Percentiles rank a stretch among this genome's conserved stretches.
Conservation (phyloP, 2,797 vertebrate species). For the Pagetopsis macropterus region DNA sequence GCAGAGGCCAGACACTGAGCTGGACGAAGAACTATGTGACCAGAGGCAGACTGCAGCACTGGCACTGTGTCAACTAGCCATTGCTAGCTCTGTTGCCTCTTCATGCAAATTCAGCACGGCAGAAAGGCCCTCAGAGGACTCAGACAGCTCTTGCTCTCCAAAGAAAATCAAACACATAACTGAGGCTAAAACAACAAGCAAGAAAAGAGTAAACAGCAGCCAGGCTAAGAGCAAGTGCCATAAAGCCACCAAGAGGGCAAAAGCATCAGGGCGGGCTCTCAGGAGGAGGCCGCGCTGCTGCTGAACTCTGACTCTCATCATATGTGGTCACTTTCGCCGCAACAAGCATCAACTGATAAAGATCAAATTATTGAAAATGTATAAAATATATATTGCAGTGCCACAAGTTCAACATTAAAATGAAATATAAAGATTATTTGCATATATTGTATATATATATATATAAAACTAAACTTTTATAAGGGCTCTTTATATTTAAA, state of each 20-base stretch:
- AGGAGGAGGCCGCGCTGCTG: slow-evolving; percentile 88
- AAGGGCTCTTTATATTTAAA: slow-evolving; percentile 44
- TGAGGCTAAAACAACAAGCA: slow-evolving; percentile 64
- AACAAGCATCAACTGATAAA: slow-evolving; percentile 30
- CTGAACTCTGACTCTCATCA: slow-evolving; percentile 48
- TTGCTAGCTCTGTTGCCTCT: slow-evolving; percentile 79
- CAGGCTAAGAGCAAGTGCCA: slow-evolving; percentile 75
- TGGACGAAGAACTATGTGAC: slow-evolving; percentile 85
- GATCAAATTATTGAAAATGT: slow-evolving; percentile 33
- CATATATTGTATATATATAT: slow-evolving; percentile 16
- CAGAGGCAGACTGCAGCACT: slow-evolving; percentile 94
- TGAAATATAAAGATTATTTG: slow-evolving; percentile 24
- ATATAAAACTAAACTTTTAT: slow-evolving; percentile 26
- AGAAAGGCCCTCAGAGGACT: slow-evolving; percentile 17
- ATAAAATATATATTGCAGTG: slow-evolving; percentile 1
- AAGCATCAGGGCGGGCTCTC: slow-evolving; percentile 78
- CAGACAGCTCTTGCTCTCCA: slow-evolving; percentile 5
- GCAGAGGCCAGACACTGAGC: slow-evolving; percentile 13
- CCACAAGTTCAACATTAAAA: slow-evolving; percentile 14
- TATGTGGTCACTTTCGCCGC: slow-evolving; percentile 4
- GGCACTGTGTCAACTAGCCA: slow-evolving; percentile 95
- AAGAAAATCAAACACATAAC: slow-evolving; percentile 25
- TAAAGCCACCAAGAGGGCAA: slow-evolving; percentile 81
- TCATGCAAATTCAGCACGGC: slow-evolving; percentile 29
- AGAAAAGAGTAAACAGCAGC: slow-evolving; percentile 84